Base-by-base conservation (phyloP, 2,888 invertebrate species). In the Pseudolycoriella hygida region DNA sequence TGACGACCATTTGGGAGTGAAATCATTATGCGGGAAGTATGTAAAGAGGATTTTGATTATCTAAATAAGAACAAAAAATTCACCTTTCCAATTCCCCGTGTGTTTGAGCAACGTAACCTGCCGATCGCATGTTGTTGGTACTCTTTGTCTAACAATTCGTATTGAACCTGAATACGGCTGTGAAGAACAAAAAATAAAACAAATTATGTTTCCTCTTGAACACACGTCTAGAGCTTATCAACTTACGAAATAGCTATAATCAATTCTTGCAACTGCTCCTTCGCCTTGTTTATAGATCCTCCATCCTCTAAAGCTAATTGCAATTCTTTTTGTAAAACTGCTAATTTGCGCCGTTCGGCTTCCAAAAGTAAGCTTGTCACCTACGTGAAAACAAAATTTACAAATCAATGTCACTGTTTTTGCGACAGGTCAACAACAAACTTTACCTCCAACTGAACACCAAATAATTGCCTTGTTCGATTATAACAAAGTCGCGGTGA, bases 91-190 rank as follows among this genome's bases (percentile, higher is more conserved):
- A 34, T 34, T 34, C 34, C 34, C 15, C 34, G 34, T 34, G 15
- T 14, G 15, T 34, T 75, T 39, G 69, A 70, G 51, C 72, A 71
- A 38, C 75, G 66, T 40, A 79, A 66, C 48, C 74, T 75, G 46
- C 76, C 77, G 46, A 76, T 68, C 43, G 77, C 77, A 56, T 77
- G 75, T 51, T 72, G 71, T 51, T 73, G 64, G 57, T 79, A 78
- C 54, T 79, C 78, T 55, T 76, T 73, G 54, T 79, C 77, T 55
- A 79, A 65, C 52, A 77, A 76, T 55, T 78, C 74, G 57, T 78
- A 73, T 55, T 79, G 78, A 47, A 74, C 71, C 62, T 78, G 77
- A 52, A 79, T 78, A 53, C 77, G 74, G 51, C 78, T 79, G 67
- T 44, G 69, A 70, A 43, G 20, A 14, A 17, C 17, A 32, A 52